Base-by-base conservation (phyloP, 2,797 vertebrate genomes). In the Mormyrops attenuatus region DNA sequence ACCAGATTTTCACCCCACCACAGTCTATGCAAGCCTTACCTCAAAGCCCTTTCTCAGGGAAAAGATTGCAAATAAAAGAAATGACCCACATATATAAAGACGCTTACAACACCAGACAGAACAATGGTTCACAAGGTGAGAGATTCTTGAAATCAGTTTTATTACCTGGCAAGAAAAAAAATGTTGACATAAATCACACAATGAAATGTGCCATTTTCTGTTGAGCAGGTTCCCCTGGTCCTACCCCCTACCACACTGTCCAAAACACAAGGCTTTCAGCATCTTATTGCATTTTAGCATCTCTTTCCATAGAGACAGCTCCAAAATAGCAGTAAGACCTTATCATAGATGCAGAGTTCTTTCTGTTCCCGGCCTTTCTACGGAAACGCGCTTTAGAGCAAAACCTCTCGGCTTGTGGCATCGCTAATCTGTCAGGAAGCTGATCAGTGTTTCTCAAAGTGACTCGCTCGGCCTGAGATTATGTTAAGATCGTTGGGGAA, bases 391-490 rank as follows among this genome's bases (percentile, higher is more conserved):
- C 82, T 52, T 85, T 2, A 26, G 49, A 85, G 82, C 82, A 52
- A 85, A 85, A 85, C 84, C 84, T 85, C 38, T 26, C 44, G 22
- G 47, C 84, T 85, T 50, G 44, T 15, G n/a, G 49, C 84, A 17
- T 85, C 7, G 17, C 84, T 85, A 52, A 85, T 85, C 84, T 85
- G 84, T 50, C 84, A 85, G 49, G 49, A 44, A 85, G 84, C 84
- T 50, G 84, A 85, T 85, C 47, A 85, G 22, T 50, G 47, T 85
- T 52, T 85, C 49, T 85, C 84, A 49, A 52, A 85, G 49, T 85
- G n/a, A 85, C 44, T 52, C 49, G n/a, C 11, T 52, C 49, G 22
- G 44, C 47, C 84, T 85, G 49, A 47, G 84, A 85, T 85, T 26
- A 85, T 52, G 84, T 26, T 52, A 85, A 85, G 84, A 85, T 26